Evolutionary conservation across 2,797 vertebrate species (phyloP), one percentile per base, ranked within the genome.

Genomic region (Syndactyla subalaris): DNA sequence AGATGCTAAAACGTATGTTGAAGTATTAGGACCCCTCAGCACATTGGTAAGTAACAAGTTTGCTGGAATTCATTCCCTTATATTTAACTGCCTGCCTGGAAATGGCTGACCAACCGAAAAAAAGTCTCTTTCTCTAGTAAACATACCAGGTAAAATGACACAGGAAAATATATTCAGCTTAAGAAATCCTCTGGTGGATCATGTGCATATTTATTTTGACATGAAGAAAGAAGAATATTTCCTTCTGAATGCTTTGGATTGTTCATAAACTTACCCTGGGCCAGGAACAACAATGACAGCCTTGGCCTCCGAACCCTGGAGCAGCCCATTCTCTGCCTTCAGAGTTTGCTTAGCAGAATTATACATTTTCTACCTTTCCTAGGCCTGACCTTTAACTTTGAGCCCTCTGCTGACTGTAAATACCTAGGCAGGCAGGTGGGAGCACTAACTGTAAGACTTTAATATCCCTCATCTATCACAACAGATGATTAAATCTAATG

Each of bases 1-100:
- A 93, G 62, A 89, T 14, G 26, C 66, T 88, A 85, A 91, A 92
- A 94, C 38, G n/a, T 34, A 34, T 88, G 94, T 89, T 80, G 58
- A 82, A 85, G 72, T 36, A 74, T 43, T 20, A 45, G 58, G n/a
- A 92, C 11, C n/a, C n/a, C 85, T 73, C 27, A 67, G 43, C 63
- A 58, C 41, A 11, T 14, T n/a, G 55, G 43, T 83, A 89, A 77
- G 57, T 26, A 79, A 85, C 41, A 30, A 39, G 34, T 30, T 75
- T 80, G 32, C 66, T 87, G 70, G 58, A 93, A 93, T 66, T 68
- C 23, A 19, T 85, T 51, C 36, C 55, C 32, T 74, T 59, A 49
- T 59, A 57, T 26, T 84, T 51, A 86, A 74, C 36, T 75, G 52
- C 13, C 45, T 54, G 45, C 24, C 76, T 88, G 66, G 62, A 80